Conservation (phyloP, 2,113 vertebrate species). For the Cyrtonyx montezumae region DNA sequence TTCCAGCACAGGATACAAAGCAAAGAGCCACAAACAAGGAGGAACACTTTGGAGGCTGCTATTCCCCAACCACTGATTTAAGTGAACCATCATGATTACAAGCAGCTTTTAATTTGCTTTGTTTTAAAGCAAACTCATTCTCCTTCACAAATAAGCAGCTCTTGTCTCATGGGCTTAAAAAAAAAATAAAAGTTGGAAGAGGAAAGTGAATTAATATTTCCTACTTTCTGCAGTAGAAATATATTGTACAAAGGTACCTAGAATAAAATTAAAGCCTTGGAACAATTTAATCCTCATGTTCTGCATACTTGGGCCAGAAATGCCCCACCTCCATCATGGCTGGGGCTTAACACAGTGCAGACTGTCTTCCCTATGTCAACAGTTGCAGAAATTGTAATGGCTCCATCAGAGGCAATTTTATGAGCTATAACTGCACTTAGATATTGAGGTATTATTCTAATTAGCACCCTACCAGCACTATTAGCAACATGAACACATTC, state of each 20-base stretch:
- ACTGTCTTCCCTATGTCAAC: background rate
- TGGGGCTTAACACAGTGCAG: fast-evolving
- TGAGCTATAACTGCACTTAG: background rate
- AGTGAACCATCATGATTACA: background rate
- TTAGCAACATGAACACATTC: background rate
- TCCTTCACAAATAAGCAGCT: background rate
- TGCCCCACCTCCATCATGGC: background rate
- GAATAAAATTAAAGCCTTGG: background rate
- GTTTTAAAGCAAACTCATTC: background rate
- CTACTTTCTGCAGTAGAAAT: background rate
- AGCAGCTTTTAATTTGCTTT: background rate
- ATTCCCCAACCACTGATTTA: background rate
- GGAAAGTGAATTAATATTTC: background rate
- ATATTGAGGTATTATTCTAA: background rate
- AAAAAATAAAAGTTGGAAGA: background rate
- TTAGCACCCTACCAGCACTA: background rate
- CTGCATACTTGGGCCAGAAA: background rate
- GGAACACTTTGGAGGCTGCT: background rate
- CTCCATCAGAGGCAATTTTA: background rate
- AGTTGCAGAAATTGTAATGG: background rate
- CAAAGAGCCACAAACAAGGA: background rate
- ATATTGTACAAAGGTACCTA: background rate
- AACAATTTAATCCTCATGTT: background rate
- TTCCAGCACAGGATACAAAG: background rate
- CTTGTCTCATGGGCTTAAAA: background rate